These are phyloP conservation scores for Venusia cambrica DNA, from an alignment of 2,888 invertebrate genomes.

Conservation along the genomic window DNA sequence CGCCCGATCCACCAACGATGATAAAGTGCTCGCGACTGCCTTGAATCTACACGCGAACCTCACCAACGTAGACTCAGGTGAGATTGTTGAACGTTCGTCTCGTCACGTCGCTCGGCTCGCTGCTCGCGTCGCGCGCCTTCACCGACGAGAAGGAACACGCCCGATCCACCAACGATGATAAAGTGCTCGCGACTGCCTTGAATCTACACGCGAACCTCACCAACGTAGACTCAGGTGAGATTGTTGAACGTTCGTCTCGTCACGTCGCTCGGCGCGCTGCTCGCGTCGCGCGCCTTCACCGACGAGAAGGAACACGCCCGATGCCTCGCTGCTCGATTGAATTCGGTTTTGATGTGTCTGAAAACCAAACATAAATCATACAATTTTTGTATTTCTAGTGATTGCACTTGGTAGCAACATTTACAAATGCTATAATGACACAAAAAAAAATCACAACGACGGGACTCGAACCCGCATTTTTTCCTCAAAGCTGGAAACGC, in stretches of 20 bases:
- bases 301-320: constrained; percentile 82
- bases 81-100: constrained; percentile 81
- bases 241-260: constrained; percentile 84
- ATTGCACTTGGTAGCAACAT: no score
- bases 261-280: constrained; percentile 85
- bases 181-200: constrained; percentile 90
- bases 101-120: constrained; percentile 87
- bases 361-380: no score
- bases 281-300: constrained; percentile 81
- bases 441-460: no score
- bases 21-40: constrained; percentile 91
- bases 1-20: constrained; percentile 84
- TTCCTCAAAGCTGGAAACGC: no score
- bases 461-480: no score
- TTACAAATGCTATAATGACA: no score
- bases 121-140: constrained; percentile 73
- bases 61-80: constrained; percentile 41
- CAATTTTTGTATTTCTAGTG: no score
- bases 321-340: no score
- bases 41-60: constrained; percentile 78
- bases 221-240: constrained; percentile 38
- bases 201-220: constrained; percentile 71
- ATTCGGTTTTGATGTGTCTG: no score
- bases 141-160: constrained; percentile 84
- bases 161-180: constrained; percentile 87